Evolutionary conservation across 2,797 vertebrate genomes (phyloP).

Genomic region (Petrocephalus schoutedeni): DNA sequence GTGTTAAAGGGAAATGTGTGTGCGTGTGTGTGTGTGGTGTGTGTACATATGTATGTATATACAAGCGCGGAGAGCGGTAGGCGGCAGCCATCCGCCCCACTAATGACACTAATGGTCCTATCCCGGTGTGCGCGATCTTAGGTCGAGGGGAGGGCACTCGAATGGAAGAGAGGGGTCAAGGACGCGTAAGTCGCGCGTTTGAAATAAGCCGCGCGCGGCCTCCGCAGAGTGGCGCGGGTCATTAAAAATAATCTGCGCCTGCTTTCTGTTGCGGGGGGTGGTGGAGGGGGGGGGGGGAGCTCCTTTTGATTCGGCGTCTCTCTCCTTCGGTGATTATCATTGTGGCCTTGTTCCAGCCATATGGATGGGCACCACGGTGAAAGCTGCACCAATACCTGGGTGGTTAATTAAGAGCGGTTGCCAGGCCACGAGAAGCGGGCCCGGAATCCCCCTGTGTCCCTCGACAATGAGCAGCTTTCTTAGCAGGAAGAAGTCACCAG

Average conservation of each 20-base stretch:
- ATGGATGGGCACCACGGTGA: conserved; percentile 70
- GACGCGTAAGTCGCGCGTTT: conserved; percentile 37
- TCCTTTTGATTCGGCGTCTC: conserved; percentile 63
- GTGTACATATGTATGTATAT: neutral
- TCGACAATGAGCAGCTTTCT: conserved; percentile 77
- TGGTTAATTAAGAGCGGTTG: conserved; percentile 85
- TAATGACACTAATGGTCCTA: conserved; percentile 27
- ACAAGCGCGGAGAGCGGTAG: neutral
- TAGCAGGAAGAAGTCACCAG: conserved; percentile 69
- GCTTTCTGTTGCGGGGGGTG: conserved; percentile 51
- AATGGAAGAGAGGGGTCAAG: conserved; percentile 46
- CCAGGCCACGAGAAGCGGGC: conserved; percentile 69
- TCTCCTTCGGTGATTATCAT: conserved; percentile 70
- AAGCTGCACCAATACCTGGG: conserved; percentile 74
- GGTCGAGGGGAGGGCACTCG: neutral
- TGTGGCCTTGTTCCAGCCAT: conserved; percentile 71
- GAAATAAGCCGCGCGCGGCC: conserved; percentile 64
- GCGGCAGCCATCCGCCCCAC: conserved; percentile 12
- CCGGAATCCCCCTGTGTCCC: conserved; percentile 70
- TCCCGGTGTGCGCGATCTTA: conserved; percentile 19
- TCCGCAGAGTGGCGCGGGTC: conserved; percentile 61
- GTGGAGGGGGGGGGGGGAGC: conserved; percentile 32
- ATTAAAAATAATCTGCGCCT: conserved; percentile 77
- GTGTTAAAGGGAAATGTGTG: neutral
- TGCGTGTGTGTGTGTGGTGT: neutral